Percentiles rank a stretch among this genome's conserved stretches.
phyloP scores from a whole-genome alignment of 1,140 invertebrate species.

The Chelonus insularis region DNA sequence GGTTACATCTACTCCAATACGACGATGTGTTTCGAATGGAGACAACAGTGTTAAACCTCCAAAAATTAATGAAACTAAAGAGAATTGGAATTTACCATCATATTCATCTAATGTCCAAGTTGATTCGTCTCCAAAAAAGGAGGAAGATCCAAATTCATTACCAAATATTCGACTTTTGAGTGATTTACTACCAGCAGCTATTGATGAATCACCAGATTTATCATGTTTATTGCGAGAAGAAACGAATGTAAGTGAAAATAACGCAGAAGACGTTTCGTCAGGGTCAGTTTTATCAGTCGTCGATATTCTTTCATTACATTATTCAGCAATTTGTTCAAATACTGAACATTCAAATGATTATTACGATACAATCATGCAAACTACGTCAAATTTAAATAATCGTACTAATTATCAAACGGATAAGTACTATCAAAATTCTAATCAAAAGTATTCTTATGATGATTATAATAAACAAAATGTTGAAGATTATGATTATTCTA shows the following conservation, averaged over 20 bases:
- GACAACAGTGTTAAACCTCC: slow-evolving; percentile 19
- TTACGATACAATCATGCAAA: slow-evolving; percentile 51
- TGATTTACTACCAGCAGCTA: slow-evolving; percentile 48
- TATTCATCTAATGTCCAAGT: background rate
- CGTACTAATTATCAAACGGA: slow-evolving; percentile 38
- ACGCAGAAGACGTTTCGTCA: background rate
- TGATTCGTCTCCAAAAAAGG: background rate
- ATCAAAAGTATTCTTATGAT: slow-evolving; percentile 43
- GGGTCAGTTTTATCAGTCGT: slow-evolving; percentile 29
- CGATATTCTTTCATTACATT: slow-evolving; percentile 53
- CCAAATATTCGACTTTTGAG: slow-evolving; percentile 39
- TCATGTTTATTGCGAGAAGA: slow-evolving; percentile 48
- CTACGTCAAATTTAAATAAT: slow-evolving; percentile 44
- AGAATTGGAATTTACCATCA: slow-evolving; percentile 52
- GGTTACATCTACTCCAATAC: slow-evolving; percentile 55
- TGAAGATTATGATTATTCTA: slow-evolving; percentile 57
- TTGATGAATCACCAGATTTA: slow-evolving; percentile 43
- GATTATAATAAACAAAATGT: slow-evolving; percentile 57
- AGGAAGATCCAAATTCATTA: slow-evolving; percentile 25
- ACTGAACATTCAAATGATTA: slow-evolving; percentile 48
- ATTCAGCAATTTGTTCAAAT: slow-evolving; percentile 45
- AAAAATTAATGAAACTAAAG: slow-evolving; percentile 56
- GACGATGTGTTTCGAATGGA: slow-evolving; percentile 46
- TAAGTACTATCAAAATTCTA: slow-evolving; percentile 41
- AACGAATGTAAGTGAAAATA: slow-evolving; percentile 32